A percentile compares a stretch with the other conserved stretches of the same genome.
These are phyloP conservation scores for Cantharis flavilabris DNA, from an alignment of 2,888 invertebrate genomes.

Conservation along the genomic window DNA sequence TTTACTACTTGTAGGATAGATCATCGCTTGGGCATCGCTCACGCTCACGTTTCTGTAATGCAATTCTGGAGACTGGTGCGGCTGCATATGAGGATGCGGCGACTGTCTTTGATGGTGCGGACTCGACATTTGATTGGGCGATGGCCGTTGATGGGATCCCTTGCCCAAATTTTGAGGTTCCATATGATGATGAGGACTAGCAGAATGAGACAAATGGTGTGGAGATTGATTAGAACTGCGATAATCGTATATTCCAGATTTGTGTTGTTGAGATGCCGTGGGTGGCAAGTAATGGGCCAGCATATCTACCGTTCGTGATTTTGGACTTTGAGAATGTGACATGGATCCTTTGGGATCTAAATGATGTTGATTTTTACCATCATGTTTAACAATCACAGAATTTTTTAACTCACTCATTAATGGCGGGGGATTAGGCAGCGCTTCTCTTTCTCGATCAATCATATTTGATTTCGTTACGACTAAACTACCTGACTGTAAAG, in stretches of 20 bases:
- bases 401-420: slow-evolving; percentile 72
- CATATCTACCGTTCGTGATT: slow-evolving; percentile 60
- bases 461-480: slow-evolving; percentile 50
- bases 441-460: slow-evolving; percentile 46
- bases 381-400: slow-evolving; percentile 81
- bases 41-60: slow-evolving; percentile 48
- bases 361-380: slow-evolving; percentile 66
- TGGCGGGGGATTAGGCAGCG: slow-evolving; percentile 69
- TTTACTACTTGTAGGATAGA: slow-evolving; percentile 46
- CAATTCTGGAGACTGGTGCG: slow-evolving; percentile 51
- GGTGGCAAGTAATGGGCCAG: slow-evolving; percentile 62
- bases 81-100: slow-evolving; percentile 55
- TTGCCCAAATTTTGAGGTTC: slow-evolving; percentile 50
- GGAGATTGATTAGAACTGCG: slow-evolving; percentile 57
- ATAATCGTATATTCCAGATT: slow-evolving; percentile 50
- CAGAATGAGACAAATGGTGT: slow-evolving; percentile 51
- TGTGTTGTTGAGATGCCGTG: slow-evolving; percentile 55
- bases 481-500: slow-evolving; percentile 43
- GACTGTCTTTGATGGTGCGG: slow-evolving; percentile 57
- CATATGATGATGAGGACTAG: slow-evolving; percentile 50
- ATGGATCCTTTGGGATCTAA: slow-evolving; percentile 59
- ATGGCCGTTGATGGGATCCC: slow-evolving; percentile 43
- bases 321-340: slow-evolving; percentile 63
- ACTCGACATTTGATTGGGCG: slow-evolving; percentile 53
- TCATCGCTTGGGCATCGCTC: slow-evolving; percentile 50